A percentile compares a stretch with the other conserved stretches of the same genome.
Conservation (phyloP, 2,797 vertebrate species). For the Ptychobarbus kaznakovi region DNA sequence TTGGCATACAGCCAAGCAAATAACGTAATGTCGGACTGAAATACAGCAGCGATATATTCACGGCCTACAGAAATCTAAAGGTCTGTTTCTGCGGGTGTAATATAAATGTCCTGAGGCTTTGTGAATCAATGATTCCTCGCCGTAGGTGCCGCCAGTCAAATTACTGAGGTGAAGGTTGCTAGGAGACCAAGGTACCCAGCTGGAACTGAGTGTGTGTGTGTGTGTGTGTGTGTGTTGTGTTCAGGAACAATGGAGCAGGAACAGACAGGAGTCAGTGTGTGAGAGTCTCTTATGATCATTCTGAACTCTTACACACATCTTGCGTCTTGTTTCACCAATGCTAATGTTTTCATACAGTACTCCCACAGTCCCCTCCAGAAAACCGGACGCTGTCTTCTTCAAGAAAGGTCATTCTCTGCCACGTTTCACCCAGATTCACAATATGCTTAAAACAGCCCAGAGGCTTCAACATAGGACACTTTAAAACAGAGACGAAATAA, state of each 20-base stretch:
- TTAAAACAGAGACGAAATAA: constrained; percentile 4
- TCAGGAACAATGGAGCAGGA: constrained; percentile 73
- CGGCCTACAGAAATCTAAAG: constrained; percentile 49
- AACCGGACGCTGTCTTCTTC: neutral
- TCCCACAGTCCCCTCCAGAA: constrained; percentile 56
- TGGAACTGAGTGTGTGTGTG: constrained; percentile 70
- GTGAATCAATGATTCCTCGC: constrained; percentile 66
- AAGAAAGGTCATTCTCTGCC: neutral
- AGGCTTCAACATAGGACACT: constrained; percentile 1
- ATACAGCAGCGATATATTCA: constrained; percentile 41
- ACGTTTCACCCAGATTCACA: neutral
- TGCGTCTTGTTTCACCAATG: neutral
- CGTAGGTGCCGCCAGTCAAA: constrained; percentile 72
- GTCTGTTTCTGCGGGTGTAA: constrained; percentile 42
- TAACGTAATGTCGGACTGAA: constrained; percentile 33
- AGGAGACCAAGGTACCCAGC: constrained; percentile 86
- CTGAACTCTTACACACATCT: neutral
- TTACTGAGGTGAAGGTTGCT: constrained; percentile 82
- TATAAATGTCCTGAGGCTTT: constrained; percentile 59
- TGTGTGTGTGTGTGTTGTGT: too few relatives aligned
- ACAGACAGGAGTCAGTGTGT: constrained; percentile 55
- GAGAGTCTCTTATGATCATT: constrained; percentile 12
- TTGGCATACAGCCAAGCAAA: constrained; percentile 18
- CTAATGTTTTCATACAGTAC: constrained; percentile 52
- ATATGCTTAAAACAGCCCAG: constrained; percentile 1